Evolutionary conservation across 2,888 invertebrate genomes (phyloP).

Genomic region (Drosophila stalkeri): DNA sequence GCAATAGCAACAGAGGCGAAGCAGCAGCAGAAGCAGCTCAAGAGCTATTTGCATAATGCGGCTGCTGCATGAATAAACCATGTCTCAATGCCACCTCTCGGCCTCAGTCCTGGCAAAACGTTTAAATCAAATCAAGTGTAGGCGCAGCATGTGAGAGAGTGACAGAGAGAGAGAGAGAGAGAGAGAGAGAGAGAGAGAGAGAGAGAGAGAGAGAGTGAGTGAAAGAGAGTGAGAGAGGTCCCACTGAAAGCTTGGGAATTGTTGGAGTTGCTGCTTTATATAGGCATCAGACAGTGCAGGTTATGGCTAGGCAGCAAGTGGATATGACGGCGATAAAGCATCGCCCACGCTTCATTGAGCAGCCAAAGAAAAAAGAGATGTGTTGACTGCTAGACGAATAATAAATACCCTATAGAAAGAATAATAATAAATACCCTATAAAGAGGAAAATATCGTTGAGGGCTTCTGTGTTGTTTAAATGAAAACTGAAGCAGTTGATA

Average conservation of each 20-base stretch:
- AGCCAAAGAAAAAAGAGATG: constrained; percentile 27
- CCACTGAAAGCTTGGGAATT: not conserved
- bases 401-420: not conserved
- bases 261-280: not conserved
- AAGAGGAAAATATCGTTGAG: no score
- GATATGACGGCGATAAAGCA: constrained; percentile 53
- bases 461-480: no score
- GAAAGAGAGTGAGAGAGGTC: not conserved
- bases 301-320: constrained; percentile 46
- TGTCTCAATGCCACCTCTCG: constrained; percentile 56
- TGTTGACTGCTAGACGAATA: not conserved
- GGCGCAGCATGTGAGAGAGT: constrained; percentile 10
- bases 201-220: not conserved
- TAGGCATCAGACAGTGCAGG: constrained; percentile 34
- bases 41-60: constrained; percentile 77
- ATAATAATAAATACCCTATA: not conserved
- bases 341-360: constrained; percentile 66
- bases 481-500: not conserved
- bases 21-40: constrained; percentile 41
- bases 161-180: not conserved
- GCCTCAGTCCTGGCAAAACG: constrained; percentile 57
- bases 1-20: constrained; percentile 5
- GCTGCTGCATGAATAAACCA: constrained; percentile 79
- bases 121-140: constrained; percentile 72
- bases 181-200: not conserved